Evolutionary conservation across 2,113 vertebrate species (phyloP).

Genomic region (Nipponia nippon): DNA sequence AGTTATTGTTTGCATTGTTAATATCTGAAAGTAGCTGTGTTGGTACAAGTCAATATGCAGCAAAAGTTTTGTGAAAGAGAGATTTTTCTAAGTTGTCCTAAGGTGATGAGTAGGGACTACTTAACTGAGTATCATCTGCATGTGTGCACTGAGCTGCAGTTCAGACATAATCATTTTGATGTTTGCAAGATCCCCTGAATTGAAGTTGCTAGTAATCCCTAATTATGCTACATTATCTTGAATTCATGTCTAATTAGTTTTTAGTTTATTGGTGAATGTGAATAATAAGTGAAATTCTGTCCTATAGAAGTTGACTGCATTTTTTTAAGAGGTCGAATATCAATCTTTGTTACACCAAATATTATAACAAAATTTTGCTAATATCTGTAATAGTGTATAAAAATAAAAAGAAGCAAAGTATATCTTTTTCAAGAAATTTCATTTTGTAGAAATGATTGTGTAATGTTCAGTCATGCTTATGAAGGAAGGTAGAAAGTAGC

Average conservation of each 20-base stretch:
- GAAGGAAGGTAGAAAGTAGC: not conserved
- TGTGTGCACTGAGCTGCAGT: not conserved
- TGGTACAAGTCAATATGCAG: not conserved
- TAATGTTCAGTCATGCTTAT: not conserved
- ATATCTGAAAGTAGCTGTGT: not conserved
- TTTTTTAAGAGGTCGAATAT: not conserved
- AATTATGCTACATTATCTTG: not conserved
- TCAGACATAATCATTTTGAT: not conserved
- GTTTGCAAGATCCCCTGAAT: not conserved
- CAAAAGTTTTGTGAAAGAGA: not conserved
- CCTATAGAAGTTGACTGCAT: not conserved
- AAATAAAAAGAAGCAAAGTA: not conserved
- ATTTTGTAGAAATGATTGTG: not conserved
- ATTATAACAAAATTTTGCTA: not conserved
- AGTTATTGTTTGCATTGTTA: constrained; percentile 20
- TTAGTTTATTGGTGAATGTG: not conserved
- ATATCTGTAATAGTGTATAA: not conserved
- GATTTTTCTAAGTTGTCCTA: not conserved
- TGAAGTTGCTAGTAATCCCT: not conserved
- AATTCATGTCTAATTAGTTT: not conserved
- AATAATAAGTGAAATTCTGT: not conserved
- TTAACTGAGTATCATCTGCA: not conserved
- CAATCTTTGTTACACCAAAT: not conserved
- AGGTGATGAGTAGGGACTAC: not conserved
- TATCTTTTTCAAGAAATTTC: not conserved